Percentiles rank a stretch among this genome's conserved stretches.
These are phyloP conservation scores for Bos indicus DNA, from an alignment of 2,113 vertebrate genomes.

Conservation along the genomic window DNA sequence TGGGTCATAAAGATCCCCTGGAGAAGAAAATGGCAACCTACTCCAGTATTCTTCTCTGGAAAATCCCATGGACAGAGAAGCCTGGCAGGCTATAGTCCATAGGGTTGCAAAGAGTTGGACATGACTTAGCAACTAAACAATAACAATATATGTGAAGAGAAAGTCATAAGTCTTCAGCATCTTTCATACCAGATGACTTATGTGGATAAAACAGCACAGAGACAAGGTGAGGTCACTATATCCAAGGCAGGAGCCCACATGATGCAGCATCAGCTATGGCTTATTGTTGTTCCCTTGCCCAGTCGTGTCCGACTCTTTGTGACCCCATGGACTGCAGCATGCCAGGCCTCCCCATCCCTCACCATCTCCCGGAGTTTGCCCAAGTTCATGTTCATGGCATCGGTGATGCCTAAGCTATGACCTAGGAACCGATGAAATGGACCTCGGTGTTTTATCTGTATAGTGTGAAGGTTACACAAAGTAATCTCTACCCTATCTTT, in stretches of 20 bases:
- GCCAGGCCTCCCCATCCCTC: neutral
- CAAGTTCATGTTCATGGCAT: neutral
- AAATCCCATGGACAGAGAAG: neutral
- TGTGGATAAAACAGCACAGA: accelerated
- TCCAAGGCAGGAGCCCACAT: accelerated
- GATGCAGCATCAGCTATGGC: neutral
- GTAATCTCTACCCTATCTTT: neutral
- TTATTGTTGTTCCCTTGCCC: neutral
- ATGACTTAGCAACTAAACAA: neutral
- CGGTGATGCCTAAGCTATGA: neutral
- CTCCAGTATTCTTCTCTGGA: neutral
- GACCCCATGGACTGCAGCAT: neutral
- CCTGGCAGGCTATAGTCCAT: neutral
- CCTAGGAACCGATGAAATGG: neutral
- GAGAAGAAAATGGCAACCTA: neutral
- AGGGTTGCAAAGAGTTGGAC: neutral
- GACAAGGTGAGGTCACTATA: accelerated
- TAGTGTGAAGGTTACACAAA: neutral
- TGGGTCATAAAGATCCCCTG: neutral
- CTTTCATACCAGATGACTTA: neutral
- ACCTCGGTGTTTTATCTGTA: neutral
- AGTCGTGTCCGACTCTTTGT: accelerated
- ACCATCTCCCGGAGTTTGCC: neutral
- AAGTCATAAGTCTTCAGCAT: neutral
- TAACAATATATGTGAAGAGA: neutral